Evolutionary conservation across 2,888 invertebrate species (phyloP).

Genomic region (Cryptosula pallasiana): DNA sequence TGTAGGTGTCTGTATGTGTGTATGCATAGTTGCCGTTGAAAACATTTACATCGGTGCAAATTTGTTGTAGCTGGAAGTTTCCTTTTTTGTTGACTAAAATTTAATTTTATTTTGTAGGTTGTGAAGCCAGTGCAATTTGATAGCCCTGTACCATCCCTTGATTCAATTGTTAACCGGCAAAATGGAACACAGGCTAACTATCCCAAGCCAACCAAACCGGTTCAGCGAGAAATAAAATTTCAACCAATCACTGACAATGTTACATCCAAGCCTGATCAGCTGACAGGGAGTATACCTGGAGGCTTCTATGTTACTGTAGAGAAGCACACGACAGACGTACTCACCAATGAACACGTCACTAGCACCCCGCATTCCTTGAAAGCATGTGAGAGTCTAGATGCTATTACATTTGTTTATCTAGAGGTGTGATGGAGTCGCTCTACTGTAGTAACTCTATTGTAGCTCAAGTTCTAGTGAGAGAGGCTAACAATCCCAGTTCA

Average conservation of each 20-base stretch:
- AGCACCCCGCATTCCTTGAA: neutral
- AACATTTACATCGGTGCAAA: neutral
- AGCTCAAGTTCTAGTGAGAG: no score
- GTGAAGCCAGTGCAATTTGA: neutral
- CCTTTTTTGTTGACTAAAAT: neutral
- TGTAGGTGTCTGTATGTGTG: constrained; percentile 13
- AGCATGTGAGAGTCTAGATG: no score
- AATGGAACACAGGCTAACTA: neutral
- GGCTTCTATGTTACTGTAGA: constrained; percentile 14
- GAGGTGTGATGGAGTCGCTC: no score
- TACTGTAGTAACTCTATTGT: no score
- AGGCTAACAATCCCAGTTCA: no score
- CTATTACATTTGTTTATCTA: no score
- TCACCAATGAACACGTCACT: neutral
- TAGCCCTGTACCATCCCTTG: neutral
- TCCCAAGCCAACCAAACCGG: neutral
- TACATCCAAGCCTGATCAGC: neutral
- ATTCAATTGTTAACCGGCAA: neutral
- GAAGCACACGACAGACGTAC: neutral
- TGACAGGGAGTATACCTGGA: neutral
- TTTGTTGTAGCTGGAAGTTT: neutral
- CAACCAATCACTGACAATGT: neutral
- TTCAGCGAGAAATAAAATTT: no score
- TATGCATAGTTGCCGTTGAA: neutral
- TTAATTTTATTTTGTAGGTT: neutral